Percentiles rank a stretch among this genome's conserved stretches.
phyloP scores from a whole-genome alignment of 1,140 invertebrate species.

The Pachyrhynchus sulphureomaculatus region DNA sequence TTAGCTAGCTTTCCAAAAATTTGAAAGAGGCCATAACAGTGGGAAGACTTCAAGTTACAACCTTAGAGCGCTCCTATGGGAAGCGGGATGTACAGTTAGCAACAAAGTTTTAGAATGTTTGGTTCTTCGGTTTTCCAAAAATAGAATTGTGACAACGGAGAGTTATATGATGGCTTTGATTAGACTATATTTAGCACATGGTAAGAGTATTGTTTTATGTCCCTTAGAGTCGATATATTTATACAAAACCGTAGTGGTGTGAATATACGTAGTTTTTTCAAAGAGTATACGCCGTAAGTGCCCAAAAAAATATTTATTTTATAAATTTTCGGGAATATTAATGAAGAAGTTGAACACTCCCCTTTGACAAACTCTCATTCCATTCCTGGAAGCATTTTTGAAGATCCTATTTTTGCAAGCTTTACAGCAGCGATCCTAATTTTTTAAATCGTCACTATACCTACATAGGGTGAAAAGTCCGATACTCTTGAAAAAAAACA shows the following conservation, averaged over 20 bases:
- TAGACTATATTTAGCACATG: conserved; percentile 70
- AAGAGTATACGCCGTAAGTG: not conserved
- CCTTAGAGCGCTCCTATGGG: conserved; percentile 65
- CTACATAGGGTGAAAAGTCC: too few relatives aligned
- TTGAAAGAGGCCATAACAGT: conserved; percentile 57
- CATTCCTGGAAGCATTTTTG: too few relatives aligned
- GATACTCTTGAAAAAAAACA: too few relatives aligned
- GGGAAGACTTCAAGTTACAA: conserved; percentile 66
- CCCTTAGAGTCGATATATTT: not conserved
- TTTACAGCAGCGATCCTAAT: too few relatives aligned
- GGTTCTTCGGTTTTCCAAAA: conserved; percentile 67
- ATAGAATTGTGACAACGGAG: conserved; percentile 61
- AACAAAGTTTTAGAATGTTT: conserved; percentile 77
- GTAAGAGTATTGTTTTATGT: conserved; percentile 50
- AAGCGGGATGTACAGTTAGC: conserved; percentile 67
- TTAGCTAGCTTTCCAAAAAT: conserved; percentile 62
- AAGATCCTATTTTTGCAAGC: too few relatives aligned
- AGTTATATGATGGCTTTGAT: conserved; percentile 70
- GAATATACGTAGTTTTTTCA: not conserved
- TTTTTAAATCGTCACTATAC: too few relatives aligned
- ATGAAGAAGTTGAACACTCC: too few relatives aligned
- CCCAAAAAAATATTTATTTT: too few relatives aligned
- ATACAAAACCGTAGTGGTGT: not conserved
- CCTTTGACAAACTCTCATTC: too few relatives aligned
- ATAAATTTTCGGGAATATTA: too few relatives aligned